Conservation (phyloP, 2,888 invertebrate species). For the Drosophila niveifrons region DNA sequence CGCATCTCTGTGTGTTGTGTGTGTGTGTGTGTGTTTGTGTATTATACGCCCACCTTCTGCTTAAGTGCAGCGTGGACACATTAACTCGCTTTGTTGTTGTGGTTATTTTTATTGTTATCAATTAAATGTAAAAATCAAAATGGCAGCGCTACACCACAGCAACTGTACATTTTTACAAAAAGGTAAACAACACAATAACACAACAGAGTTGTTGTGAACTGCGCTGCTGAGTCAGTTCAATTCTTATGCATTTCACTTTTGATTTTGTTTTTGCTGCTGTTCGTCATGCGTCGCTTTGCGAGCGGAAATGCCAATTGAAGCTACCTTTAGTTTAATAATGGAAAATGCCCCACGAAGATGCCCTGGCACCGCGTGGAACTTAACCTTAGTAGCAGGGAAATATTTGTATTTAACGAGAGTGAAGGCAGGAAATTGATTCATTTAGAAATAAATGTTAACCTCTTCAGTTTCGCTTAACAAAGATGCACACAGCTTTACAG, state of each 20-base stretch:
- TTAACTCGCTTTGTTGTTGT: slow-evolving; percentile 70
- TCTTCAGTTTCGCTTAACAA: slow-evolving; percentile 8
- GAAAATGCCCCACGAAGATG: slow-evolving; percentile 58
- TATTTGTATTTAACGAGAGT: neutral
- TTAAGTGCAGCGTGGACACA: slow-evolving; percentile 67
- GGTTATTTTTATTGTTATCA: slow-evolving; percentile 67
- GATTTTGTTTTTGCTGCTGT: slow-evolving; percentile 14
- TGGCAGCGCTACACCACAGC: slow-evolving; percentile 57
- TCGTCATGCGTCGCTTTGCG: slow-evolving; percentile 52
- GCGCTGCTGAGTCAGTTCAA: slow-evolving; percentile 67
- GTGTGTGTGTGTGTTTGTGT: slow-evolving; percentile 18
- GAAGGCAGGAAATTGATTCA: slow-evolving; percentile 59
- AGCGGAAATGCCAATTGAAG: slow-evolving; percentile 76
- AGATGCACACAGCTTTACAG: neutral
- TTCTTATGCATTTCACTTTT: slow-evolving; percentile 65
- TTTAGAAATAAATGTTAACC: slow-evolving; percentile 22
- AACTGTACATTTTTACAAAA: slow-evolving; percentile 59
- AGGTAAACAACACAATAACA: slow-evolving; percentile 52
- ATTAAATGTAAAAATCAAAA: slow-evolving; percentile 75
- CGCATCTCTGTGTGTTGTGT: neutral
- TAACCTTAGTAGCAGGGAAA: slow-evolving; percentile 21
- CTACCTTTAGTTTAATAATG: slow-evolving; percentile 73
- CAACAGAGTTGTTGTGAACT: slow-evolving; percentile 26
- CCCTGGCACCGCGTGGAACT: slow-evolving; percentile 36
- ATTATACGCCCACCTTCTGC: slow-evolving; percentile 70